These are phyloP conservation scores for Marmota flaviventris DNA, from an alignment of 2,113 vertebrate species.

Conservation along the genomic window DNA sequence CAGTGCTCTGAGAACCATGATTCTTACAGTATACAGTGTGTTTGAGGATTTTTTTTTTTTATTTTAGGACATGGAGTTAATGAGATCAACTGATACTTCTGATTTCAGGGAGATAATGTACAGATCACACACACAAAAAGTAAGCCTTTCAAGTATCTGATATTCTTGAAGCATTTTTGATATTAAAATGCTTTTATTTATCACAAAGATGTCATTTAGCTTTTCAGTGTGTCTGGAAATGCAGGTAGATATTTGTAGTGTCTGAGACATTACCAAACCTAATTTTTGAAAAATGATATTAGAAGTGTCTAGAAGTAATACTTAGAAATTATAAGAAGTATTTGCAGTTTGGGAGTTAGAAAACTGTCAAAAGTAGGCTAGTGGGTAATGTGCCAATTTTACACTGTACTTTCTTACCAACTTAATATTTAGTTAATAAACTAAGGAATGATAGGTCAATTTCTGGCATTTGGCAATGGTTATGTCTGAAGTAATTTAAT, in stretches of 20 bases:
- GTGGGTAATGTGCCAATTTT: neutral
- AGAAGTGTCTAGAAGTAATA: conserved; percentile 45
- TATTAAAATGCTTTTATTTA: conserved; percentile 37
- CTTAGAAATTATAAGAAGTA: neutral
- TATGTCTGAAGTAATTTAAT: conserved; percentile 25
- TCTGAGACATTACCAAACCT: neutral
- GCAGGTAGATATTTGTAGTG: neutral
- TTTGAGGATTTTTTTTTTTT: neutral
- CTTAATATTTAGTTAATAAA: conserved; percentile 57
- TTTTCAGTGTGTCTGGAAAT: neutral
- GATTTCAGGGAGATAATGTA: neutral
- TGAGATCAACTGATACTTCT: neutral
- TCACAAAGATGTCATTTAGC: conserved; percentile 14
- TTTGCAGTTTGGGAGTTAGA: neutral
- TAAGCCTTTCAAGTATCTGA: neutral
- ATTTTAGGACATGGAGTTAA: conserved; percentile 14
- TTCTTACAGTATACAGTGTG: neutral
- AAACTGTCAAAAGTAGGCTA: neutral
- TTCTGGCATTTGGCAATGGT: neutral
- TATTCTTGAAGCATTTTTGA: neutral
- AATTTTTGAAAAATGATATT: neutral
- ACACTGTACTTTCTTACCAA: neutral
- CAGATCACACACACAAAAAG: neutral
- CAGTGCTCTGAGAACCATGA: neutral
- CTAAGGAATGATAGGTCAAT: neutral